Conservation (phyloP, 2,113 vertebrate genomes). For the Calyptommatus sinebrachiatus region DNA sequence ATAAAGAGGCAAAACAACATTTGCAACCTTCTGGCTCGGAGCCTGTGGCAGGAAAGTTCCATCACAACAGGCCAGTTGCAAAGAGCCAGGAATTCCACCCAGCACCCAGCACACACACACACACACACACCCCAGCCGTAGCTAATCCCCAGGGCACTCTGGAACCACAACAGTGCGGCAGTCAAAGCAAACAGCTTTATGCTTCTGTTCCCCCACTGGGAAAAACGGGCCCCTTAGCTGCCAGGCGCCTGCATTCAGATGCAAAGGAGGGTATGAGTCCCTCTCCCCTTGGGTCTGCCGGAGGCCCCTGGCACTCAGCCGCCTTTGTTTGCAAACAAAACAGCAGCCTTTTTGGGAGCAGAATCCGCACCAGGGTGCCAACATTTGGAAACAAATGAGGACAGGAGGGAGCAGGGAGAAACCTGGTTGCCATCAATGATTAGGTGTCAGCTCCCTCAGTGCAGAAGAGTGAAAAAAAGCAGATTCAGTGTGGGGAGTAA, state of each 20-base stretch:
- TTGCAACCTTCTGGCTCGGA: no score
- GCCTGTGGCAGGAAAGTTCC: no score
- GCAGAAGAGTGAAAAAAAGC: no score
- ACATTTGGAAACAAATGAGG: background rate
- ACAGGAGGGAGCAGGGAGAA: background rate
- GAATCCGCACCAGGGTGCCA: background rate
- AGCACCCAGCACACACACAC: no score
- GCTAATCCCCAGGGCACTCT: background rate
- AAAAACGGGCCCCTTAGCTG: background rate
- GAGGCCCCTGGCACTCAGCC: background rate
- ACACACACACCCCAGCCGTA: no score
- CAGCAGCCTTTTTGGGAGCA: background rate
- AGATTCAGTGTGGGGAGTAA: no score
- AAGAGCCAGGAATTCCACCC: no score
- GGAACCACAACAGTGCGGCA: background rate
- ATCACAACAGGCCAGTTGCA: no score
- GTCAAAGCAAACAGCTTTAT: slow-evolving; percentile 16
- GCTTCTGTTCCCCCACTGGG: slow-evolving; percentile 1
- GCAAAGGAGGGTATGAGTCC: background rate
- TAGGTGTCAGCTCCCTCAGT: no score
- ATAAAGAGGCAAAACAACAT: no score
- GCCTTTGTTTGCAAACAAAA: background rate
- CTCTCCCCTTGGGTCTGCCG: accelerated
- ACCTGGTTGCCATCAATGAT: no score
- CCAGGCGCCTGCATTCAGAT: background rate